phyloP scores from a whole-genome alignment of 2,888 invertebrate species.

The Mesorhabditis spiculigera region DNA sequence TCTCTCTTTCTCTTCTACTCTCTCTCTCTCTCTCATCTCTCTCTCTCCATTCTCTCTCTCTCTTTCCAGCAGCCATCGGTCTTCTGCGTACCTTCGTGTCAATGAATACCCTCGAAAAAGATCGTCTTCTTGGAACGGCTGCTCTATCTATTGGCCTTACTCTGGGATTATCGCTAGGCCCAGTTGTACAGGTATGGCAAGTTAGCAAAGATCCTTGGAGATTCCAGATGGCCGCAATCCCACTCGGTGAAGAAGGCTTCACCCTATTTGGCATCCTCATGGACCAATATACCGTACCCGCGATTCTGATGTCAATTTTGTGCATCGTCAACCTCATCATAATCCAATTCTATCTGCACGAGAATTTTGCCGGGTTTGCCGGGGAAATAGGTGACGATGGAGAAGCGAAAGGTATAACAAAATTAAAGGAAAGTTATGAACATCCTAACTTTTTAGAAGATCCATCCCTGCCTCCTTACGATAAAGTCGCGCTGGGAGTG shows the following conservation, averaged over 20 bases:
- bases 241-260: neutral
- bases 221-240: neutral
- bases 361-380: neutral
- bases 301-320: neutral
- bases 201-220: neutral
- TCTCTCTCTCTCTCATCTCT: no score
- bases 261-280: neutral
- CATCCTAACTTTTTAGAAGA: no score
- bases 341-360: neutral
- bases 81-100: neutral
- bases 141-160: neutral
- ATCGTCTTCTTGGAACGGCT: neutral
- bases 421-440: no score
- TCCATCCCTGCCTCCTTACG: no score
- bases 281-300: neutral
- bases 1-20: no score
- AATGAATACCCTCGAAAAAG: neutral
- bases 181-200: neutral
- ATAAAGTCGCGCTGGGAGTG: no score
- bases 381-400: no score
- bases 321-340: neutral
- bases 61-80: neutral
- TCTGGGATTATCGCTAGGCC: neutral
- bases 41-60: neutral
- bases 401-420: no score